Conservation (phyloP, 2,113 vertebrate genomes). For the Rhynchopsitta pachyrhyncha region DNA sequence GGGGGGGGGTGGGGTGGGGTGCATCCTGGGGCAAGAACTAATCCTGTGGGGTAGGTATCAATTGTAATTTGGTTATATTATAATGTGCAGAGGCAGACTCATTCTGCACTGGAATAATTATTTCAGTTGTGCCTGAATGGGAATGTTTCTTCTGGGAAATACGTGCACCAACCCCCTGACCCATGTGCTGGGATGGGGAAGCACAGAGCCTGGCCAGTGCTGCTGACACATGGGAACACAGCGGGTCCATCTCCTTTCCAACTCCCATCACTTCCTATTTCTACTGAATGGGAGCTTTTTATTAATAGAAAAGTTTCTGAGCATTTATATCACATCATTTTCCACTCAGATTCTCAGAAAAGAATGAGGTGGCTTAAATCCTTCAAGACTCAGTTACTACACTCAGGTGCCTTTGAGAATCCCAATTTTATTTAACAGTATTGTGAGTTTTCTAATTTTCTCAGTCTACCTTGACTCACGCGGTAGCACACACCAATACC, state of each 20-base stretch:
- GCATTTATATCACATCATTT: background rate
- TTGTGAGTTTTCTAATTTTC: background rate
- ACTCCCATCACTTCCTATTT: background rate
- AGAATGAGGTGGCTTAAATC: background rate
- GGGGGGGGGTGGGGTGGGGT: too few species aligned
- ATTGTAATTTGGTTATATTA: background rate
- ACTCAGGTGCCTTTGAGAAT: background rate
- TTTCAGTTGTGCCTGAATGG: background rate
- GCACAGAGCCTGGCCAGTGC: rapidly evolving
- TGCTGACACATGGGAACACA: background rate
- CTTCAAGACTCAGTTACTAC: background rate
- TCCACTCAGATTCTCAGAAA: background rate
- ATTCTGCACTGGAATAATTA: background rate
- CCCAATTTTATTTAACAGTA: background rate
- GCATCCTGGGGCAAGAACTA: background rate
- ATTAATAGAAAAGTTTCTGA: background rate
- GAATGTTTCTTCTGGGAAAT: background rate
- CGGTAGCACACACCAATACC: background rate
- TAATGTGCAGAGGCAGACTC: background rate
- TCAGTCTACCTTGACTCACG: background rate
- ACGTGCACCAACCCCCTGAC: background rate
- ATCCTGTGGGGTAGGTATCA: too few species aligned
- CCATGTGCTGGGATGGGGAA: rapidly evolving
- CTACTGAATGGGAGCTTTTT: background rate
- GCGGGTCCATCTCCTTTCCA: too few species aligned